Evolutionary conservation across 2,113 vertebrate genomes (phyloP).

Genomic region (Mobula hypostoma): DNA sequence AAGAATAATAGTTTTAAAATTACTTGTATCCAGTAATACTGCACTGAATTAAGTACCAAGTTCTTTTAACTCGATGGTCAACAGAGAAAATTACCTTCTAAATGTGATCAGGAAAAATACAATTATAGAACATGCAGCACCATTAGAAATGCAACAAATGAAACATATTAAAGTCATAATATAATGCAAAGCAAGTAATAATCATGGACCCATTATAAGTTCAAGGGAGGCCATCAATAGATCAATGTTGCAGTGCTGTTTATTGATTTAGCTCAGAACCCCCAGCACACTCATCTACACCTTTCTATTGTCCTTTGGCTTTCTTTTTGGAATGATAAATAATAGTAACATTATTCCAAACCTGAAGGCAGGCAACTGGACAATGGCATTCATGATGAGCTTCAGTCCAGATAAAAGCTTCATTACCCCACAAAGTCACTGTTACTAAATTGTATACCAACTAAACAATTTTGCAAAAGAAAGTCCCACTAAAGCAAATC

Average conservation of each 20-base stretch:
- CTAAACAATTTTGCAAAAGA: too few species aligned
- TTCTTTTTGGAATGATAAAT: neutral
- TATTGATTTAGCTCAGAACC: neutral
- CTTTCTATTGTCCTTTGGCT: neutral
- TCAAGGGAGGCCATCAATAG: neutral
- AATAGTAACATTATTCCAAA: neutral
- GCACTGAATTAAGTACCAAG: neutral
- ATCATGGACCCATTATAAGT: neutral
- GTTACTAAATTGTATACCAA: too few species aligned
- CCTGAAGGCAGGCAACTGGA: neutral
- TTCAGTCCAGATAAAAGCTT: neutral
- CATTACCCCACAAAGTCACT: too few species aligned
- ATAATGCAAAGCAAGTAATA: neutral
- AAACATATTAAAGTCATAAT: neutral
- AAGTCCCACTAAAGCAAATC: neutral
- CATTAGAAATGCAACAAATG: neutral
- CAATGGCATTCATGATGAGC: neutral
- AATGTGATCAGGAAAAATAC: neutral
- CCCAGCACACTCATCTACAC: neutral
- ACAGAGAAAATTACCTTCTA: neutral
- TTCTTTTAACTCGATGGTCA: neutral
- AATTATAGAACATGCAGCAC: neutral
- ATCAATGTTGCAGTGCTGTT: neutral
- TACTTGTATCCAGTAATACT: neutral
- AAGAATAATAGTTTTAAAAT: neutral